phyloP scores from a whole-genome alignment of 1,140 invertebrate genomes.

The Leptonema lineaticorne region DNA sequence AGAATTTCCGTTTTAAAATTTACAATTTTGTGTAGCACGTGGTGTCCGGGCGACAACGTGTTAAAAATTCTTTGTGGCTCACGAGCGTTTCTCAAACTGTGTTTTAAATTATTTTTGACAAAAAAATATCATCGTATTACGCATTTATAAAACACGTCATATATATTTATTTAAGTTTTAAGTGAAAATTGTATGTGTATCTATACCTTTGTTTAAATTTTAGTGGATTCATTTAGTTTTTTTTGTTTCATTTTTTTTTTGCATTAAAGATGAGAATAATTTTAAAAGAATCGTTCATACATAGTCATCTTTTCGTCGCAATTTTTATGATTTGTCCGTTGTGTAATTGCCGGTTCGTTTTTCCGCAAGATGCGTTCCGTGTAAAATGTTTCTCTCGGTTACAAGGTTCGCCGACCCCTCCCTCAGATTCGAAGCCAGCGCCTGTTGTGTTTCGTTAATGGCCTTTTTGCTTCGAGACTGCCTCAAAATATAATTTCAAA shows the following conservation, averaged over 20 bases:
- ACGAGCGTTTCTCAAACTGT: background rate
- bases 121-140: too few species aligned
- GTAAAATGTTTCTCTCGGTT: background rate
- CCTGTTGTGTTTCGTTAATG: background rate
- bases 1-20: background rate
- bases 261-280: background rate
- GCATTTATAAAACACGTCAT: too few species aligned
- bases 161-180: background rate
- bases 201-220: too few species aligned
- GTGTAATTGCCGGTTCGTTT: too few species aligned
- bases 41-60: background rate
- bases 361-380: too few species aligned
- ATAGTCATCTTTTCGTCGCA: too few species aligned
- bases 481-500: background rate
- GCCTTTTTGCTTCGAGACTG: background rate
- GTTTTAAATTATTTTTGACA: background rate
- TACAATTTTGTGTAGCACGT: background rate
- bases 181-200: too few species aligned
- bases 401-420: background rate
- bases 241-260: too few species aligned
- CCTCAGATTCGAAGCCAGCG: background rate
- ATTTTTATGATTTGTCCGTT: too few species aligned
- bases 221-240: too few species aligned
- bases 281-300: too few species aligned
- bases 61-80: conserved; percentile 7